Base-by-base conservation (phyloP, 2,888 invertebrate species). In the Synergus laeviventris region DNA sequence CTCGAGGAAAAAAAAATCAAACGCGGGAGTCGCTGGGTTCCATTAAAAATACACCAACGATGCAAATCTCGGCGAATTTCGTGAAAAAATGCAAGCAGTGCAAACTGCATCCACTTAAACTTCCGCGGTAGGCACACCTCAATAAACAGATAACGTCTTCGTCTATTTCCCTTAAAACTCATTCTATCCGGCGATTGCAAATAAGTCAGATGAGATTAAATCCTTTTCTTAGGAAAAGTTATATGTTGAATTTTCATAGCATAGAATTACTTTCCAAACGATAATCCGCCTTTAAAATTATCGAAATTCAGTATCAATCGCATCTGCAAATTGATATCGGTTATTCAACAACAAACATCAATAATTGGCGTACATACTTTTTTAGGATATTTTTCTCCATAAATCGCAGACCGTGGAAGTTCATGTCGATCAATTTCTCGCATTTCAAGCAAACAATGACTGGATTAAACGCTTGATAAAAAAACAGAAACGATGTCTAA, bases 41-140 rank as follows among this genome's bases (percentile, higher is more conserved):
- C 78, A 79, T 81, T 78, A 79, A 81, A 79, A 81, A 79, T 78
- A 75, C 78, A 77, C 76, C 79, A 75, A 61, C 54, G 75, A 76
- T 78, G 79, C 81, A 79, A 81, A 79, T 81, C 81, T 79, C 79
- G 56, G 66, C 31, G 79, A 79, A 73, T 75, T 76, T 78, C 39
- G 61, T 74, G 36, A 76, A 81, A 70, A 79, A 79, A 78, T 76
- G 78, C 81, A 78, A 81, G 76, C 78, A 74, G 76, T 79, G 81
- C 79, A 79, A 76, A 79, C 74, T 81, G 79, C 77, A 81, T 78
- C 78, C 54, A 79, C 79, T 79, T 76, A 78, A 81, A 75, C 64
- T 73, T 59, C 62, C 59, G 16, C 24, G 66, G 21, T 24, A 45
- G 4, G 45, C 54, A 36, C 77, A 74, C 42, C 36, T 81, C 78